A percentile compares a stretch with the other conserved stretches of the same genome.
Conservation (phyloP, 2,113 vertebrate genomes). For the Phyllopteryx taeniolatus region DNA sequence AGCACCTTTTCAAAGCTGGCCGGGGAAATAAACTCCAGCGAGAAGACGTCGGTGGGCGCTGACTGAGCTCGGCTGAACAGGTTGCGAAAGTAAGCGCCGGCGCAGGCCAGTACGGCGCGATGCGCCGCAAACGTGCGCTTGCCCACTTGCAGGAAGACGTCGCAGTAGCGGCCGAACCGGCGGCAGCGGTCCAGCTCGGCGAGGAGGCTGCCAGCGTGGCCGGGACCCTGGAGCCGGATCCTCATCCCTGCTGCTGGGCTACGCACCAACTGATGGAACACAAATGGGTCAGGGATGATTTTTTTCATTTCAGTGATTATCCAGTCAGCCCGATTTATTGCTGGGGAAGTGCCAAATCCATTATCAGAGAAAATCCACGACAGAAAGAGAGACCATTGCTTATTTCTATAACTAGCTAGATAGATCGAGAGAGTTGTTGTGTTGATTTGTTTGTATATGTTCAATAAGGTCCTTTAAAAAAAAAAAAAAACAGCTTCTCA, state of each 20-base stretch:
- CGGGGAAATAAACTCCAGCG: constrained; percentile 89
- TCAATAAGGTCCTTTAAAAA: too few species aligned
- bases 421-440: too few species aligned
- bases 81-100: constrained; percentile 87
- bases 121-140: constrained; percentile 87
- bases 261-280: constrained; percentile 24
- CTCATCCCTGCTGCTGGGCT: constrained; percentile 81
- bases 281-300: too few species aligned
- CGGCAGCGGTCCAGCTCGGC: constrained; percentile 91
- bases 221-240: constrained; percentile 90
- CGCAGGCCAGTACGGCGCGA: constrained; percentile 87
- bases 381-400: too few species aligned
- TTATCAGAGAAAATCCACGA: too few species aligned
- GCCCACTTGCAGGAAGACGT: constrained; percentile 89
- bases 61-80: constrained; percentile 78
- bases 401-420: too few species aligned
- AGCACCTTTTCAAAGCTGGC: constrained; percentile 94
- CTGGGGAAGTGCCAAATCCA: too few species aligned
- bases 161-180: constrained; percentile 86
- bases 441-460: too few species aligned
- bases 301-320: too few species aligned
- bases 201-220: constrained; percentile 88
- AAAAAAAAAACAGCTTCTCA: too few species aligned
- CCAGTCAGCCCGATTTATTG: too few species aligned
- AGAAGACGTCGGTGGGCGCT: constrained; percentile 73